phyloP scores from a whole-genome alignment of 2,888 invertebrate genomes.

The Baccha elongata region DNA sequence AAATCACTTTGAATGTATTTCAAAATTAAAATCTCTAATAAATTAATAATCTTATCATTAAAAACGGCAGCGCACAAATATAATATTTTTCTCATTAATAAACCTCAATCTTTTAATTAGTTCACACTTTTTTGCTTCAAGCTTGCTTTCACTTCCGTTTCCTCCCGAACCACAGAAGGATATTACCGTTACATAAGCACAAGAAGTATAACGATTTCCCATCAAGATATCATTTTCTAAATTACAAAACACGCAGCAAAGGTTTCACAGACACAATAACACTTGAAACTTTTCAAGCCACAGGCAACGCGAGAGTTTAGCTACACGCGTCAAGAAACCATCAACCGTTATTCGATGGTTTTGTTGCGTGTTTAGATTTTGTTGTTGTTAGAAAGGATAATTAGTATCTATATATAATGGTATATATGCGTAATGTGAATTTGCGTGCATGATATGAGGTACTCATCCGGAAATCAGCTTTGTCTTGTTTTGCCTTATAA shows the following conservation, averaged over 20 bases:
- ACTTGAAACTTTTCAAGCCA: background rate
- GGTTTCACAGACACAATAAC: background rate
- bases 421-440: constrained; percentile 42
- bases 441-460: constrained; percentile 53
- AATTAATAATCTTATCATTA: background rate
- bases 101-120: background rate
- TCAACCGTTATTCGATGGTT: constrained; percentile 7
- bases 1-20: background rate
- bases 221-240: constrained; percentile 48
- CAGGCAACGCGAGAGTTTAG: background rate
- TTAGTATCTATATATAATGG: too few species aligned
- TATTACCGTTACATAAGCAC: constrained; percentile 5
- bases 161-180: background rate
- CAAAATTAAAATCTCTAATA: background rate
- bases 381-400: constrained; percentile 2
- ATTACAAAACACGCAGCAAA: constrained; percentile 3
- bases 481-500: constrained; percentile 19
- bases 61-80: background rate
- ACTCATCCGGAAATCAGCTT: constrained; percentile 48
- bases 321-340: background rate
- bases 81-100: background rate
- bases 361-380: constrained; percentile 11
- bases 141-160: background rate
- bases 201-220: constrained; percentile 34
- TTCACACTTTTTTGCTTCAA: background rate